A percentile compares a stretch with the other conserved stretches of the same genome.
phyloP scores from a whole-genome alignment of 2,888 invertebrate genomes.

The Acronicta leporina region DNA sequence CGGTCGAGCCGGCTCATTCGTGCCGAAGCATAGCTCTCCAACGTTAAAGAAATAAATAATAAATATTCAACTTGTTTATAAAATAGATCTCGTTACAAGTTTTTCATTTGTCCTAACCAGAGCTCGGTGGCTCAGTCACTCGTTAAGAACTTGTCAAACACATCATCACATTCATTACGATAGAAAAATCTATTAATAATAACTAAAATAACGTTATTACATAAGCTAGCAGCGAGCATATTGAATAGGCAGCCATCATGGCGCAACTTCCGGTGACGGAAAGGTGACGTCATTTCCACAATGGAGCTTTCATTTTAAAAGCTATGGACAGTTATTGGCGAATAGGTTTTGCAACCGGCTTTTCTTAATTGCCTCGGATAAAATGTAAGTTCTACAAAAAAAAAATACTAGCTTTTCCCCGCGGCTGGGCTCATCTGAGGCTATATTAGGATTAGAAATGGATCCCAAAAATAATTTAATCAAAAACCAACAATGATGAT shows the following conservation, averaged over 20 bases:
- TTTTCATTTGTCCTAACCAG: too few relatives aligned
- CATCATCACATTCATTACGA: conserved; percentile 24
- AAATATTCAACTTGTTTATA: too few relatives aligned
- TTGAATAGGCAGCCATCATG: conserved; percentile 47
- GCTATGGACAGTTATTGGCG: conserved; percentile 8
- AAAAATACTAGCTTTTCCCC: too few relatives aligned
- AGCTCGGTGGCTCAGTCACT: neutral
- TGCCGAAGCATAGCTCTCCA: too few relatives aligned
- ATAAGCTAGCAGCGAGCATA: conserved; percentile 35
- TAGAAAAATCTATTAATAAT: conserved; percentile 15
- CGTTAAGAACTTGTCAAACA: conserved; percentile 16
- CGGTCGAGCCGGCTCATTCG: too few relatives aligned
- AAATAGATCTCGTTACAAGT: too few relatives aligned
- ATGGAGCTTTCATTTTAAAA: conserved; percentile 38
- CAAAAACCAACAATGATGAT: too few relatives aligned
- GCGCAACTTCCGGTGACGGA: conserved; percentile 63
- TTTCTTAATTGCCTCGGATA: neutral
- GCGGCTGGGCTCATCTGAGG: too few relatives aligned
- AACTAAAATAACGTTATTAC: conserved; percentile 33
- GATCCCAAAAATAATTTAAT: too few relatives aligned
- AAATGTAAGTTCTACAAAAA: neutral
- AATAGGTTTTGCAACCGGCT: neutral
- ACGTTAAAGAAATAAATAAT: too few relatives aligned
- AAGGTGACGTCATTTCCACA: conserved; percentile 58
- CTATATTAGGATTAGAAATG: too few relatives aligned